A percentile compares a stretch with the other conserved stretches of the same genome.
Evolutionary conservation across 1,140 invertebrate species (phyloP).

Genomic region (Berghia stephanieae): DNA sequence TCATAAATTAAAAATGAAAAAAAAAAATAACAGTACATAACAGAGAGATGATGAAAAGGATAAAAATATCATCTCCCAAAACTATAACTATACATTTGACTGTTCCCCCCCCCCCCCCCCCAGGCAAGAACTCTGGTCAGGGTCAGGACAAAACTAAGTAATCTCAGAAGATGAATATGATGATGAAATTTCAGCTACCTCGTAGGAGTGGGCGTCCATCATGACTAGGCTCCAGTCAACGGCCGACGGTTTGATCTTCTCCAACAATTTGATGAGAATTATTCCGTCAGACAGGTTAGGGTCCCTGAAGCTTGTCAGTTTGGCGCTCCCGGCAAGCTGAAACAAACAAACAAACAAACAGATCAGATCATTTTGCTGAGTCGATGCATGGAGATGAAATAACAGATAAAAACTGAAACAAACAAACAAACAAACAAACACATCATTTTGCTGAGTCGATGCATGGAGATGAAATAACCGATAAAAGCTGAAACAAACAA

Average conservation of each 20-base stretch:
- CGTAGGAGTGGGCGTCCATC: slow-evolving; percentile 78
- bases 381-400: background rate
- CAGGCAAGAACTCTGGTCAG: too few relatives aligned
- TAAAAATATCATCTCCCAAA: too few relatives aligned
- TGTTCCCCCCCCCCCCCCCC: too few relatives aligned
- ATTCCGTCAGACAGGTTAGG: slow-evolving; percentile 82
- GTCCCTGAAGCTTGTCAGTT: slow-evolving; percentile 92
- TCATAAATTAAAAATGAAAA: too few relatives aligned
- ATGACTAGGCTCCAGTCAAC: slow-evolving; percentile 91
- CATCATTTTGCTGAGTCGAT: too few relatives aligned
- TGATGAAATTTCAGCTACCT: slow-evolving; percentile 73
- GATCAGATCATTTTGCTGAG: background rate
- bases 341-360: slow-evolving; percentile 27
- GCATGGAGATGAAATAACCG: too few relatives aligned
- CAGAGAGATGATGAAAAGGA: background rate
- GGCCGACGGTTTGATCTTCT: slow-evolving; percentile 93
- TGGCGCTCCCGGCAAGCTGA: slow-evolving; percentile 75
- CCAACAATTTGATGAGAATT: slow-evolving; percentile 94
- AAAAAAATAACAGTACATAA: background rate
- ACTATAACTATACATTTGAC: too few relatives aligned
- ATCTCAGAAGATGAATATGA: background rate
- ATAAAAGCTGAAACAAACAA: too few relatives aligned
- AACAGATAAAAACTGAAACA: too few relatives aligned
- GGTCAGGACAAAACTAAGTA: too few relatives aligned
- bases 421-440: too few relatives aligned